These are phyloP conservation scores for Gambusia yucatana DNA, from an alignment of 2,797 vertebrate species.

Conservation along the genomic window DNA sequence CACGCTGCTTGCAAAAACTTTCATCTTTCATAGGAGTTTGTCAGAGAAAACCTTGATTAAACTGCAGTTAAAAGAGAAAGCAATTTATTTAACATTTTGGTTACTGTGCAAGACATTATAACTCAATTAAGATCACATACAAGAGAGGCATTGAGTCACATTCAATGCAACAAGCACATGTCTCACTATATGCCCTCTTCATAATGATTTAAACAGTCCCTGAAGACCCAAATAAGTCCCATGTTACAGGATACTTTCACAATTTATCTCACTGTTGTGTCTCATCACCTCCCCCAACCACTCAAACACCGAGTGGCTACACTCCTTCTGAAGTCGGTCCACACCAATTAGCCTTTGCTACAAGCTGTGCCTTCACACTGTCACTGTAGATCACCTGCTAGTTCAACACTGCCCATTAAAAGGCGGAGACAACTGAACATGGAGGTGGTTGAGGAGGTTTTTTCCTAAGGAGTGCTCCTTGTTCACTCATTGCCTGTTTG, in stretches of 20 bases:
- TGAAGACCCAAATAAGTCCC: conserved; percentile 19
- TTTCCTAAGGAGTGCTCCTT: conserved; percentile 25
- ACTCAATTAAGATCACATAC: conserved; percentile 22
- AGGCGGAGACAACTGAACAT: conserved; percentile 47
- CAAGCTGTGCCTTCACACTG: conserved; percentile 67
- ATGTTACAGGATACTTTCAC: conserved; percentile 19
- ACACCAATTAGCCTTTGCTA: conserved; percentile 70
- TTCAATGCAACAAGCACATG: conserved; percentile 29
- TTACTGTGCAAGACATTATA: conserved; percentile 17
- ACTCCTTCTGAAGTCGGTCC: conserved; percentile 65
- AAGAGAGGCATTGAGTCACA: conserved; percentile 28
- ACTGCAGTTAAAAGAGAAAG: background rate
- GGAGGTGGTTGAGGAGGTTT: conserved; percentile 35
- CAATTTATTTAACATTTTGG: conserved; percentile 12
- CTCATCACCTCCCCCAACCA: conserved; percentile 47
- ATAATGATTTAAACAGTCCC: conserved; percentile 49
- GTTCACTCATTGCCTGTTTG: conserved; percentile 7
- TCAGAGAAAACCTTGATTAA: background rate
- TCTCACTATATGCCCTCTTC: conserved; percentile 27
- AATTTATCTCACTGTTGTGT: conserved; percentile 39
- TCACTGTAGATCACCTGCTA: conserved; percentile 69
- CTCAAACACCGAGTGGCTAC: conserved; percentile 52
- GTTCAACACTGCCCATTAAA: conserved; percentile 52
- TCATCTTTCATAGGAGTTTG: background rate
- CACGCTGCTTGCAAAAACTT: background rate